Conservation (phyloP, 2,797 vertebrate genomes). For the Bradypodion pumilum region DNA sequence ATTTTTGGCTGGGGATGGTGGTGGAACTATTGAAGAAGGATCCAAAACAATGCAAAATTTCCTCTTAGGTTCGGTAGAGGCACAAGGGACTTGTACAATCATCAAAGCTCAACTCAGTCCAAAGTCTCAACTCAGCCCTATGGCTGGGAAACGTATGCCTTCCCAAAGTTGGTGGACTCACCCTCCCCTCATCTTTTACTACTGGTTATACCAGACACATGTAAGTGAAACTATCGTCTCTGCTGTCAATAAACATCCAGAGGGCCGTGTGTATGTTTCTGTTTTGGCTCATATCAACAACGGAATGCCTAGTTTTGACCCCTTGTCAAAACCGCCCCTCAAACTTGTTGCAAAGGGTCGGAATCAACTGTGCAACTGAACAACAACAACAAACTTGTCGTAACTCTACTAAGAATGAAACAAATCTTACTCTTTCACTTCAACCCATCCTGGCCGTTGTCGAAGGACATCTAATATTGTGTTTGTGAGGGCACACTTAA, state of each 20-base stretch:
- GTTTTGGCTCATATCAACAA: neutral
- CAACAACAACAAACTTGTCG: no score
- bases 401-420: neutral
- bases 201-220: no score
- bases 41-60: no score
- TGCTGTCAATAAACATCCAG: no score
- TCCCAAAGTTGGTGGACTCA: neutral
- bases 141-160: neutral
- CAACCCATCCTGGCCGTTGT: slow-evolving; percentile 86
- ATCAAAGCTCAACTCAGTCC: no score
- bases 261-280: neutral
- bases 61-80: no score
- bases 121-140: no score
- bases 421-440: slow-evolving; percentile 85
- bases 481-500: slow-evolving; percentile 82
- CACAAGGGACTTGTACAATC: neutral
- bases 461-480: slow-evolving; percentile 85
- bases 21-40: no score
- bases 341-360: no score
- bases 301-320: neutral
- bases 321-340: neutral
- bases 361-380: no score
- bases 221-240: no score
- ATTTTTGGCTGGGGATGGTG: no score
- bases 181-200: neutral